Conservation (phyloP, 2,888 invertebrate genomes). For the Hypolimnas misippus region DNA sequence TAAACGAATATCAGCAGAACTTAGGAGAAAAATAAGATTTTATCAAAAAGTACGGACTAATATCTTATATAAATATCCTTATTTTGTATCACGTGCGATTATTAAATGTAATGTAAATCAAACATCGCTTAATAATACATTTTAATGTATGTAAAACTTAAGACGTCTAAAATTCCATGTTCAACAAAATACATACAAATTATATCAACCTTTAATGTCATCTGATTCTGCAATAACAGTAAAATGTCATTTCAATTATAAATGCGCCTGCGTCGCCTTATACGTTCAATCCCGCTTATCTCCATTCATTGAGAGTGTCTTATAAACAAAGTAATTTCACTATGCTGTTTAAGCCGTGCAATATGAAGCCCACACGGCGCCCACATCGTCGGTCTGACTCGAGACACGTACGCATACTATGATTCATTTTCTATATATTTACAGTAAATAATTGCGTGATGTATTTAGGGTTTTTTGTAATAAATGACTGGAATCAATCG, state of each 20-base stretch:
- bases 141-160: no score
- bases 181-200: no score
- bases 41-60: neutral
- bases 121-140: no score
- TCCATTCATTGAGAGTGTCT: slow-evolving; percentile 21
- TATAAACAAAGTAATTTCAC: slow-evolving; percentile 31
- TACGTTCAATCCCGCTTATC: slow-evolving; percentile 19
- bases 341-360: slow-evolving; percentile 20
- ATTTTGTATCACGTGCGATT: no score
- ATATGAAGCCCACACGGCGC: slow-evolving; percentile 23
- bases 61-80: no score
- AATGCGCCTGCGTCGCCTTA: slow-evolving; percentile 11
- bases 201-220: neutral
- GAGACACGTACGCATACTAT: slow-evolving; percentile 11
- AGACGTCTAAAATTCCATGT: no score
- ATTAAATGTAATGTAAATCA: no score
- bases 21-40: neutral
- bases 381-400: neutral
- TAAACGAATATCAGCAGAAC: no score
- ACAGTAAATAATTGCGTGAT: neutral
- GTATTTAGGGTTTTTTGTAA: neutral
- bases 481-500: neutral
- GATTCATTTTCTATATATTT: slow-evolving; percentile 3
- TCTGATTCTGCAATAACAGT: neutral
- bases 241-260: slow-evolving; percentile 6